phyloP scores from a whole-genome alignment of 2,888 invertebrate genomes.

The Pristionchus exspectatus region DNA sequence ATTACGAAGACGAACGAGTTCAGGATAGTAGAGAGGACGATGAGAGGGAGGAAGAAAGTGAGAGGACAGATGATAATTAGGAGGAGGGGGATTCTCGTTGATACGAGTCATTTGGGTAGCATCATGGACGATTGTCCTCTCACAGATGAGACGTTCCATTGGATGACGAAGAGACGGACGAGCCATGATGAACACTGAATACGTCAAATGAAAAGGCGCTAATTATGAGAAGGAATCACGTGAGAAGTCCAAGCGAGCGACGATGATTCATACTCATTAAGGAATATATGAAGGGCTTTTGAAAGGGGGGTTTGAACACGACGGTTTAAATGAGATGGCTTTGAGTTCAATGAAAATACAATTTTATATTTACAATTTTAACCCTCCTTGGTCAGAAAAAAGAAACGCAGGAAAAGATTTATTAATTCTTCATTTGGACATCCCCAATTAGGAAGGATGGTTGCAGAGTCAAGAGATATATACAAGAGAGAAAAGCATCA shows the following conservation, averaged over 20 bases:
- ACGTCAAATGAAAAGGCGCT: neutral
- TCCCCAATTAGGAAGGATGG: neutral
- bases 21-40: neutral
- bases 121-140: neutral
- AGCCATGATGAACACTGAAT: neutral
- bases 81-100: neutral
- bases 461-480: neutral
- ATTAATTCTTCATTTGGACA: neutral
- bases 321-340: too few species aligned
- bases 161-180: neutral
- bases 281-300: neutral
- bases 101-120: neutral
- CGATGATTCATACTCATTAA: neutral
- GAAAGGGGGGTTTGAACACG: neutral
- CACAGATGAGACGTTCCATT: neutral
- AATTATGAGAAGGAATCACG: too few species aligned
- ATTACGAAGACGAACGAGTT: neutral
- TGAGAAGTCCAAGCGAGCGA: too few species aligned
- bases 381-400: neutral
- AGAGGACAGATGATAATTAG: neutral
- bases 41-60: neutral
- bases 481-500: neutral
- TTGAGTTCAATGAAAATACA: too few species aligned
- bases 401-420: neutral
- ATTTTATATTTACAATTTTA: too few species aligned